These are phyloP conservation scores for Meliscaeva auricollis DNA, from an alignment of 2,888 invertebrate genomes.

Conservation along the genomic window DNA sequence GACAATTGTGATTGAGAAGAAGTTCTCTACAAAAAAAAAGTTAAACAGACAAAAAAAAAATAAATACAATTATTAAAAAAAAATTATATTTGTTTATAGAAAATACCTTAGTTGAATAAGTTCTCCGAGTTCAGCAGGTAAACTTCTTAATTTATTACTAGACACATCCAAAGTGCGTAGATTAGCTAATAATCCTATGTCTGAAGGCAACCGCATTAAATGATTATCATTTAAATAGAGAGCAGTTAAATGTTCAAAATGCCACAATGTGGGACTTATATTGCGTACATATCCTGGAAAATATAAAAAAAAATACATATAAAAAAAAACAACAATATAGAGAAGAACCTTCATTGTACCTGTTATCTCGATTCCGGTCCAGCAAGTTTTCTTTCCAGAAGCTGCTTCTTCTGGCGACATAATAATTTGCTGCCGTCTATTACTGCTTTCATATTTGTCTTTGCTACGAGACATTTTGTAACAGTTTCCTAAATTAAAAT, in stretches of 20 bases:
- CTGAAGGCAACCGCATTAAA: constrained; percentile 94
- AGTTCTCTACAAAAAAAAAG: constrained; percentile 91
- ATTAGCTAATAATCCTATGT: constrained; percentile 93
- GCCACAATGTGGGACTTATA: constrained; percentile 96
- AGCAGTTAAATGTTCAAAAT: constrained; percentile 95
- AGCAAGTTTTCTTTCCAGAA: constrained; percentile 95
- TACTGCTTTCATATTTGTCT: constrained; percentile 94
- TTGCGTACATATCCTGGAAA: constrained; percentile 95
- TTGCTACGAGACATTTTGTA: constrained; percentile 90
- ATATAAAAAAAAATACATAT: constrained; percentile 25
- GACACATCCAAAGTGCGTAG: constrained; percentile 96
- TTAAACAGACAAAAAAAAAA: neutral
- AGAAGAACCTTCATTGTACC: constrained; percentile 82
- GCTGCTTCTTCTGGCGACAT: constrained; percentile 97
- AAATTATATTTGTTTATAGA: no score
- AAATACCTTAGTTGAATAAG: constrained; percentile 96
- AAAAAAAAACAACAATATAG: neutral
- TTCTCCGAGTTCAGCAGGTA: constrained; percentile 98
- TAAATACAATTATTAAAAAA: neutral
- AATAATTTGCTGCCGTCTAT: constrained; percentile 93
- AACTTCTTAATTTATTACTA: constrained; percentile 95
- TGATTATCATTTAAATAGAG: constrained; percentile 98
- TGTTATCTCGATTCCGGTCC: constrained; percentile 96
- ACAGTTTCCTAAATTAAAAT: constrained; percentile 80
- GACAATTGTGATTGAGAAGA: constrained; percentile 96